Percentiles rank a stretch among this genome's conserved stretches.
Evolutionary conservation across 2,888 invertebrate species (phyloP).

Genomic region (Tinea trinotella): DNA sequence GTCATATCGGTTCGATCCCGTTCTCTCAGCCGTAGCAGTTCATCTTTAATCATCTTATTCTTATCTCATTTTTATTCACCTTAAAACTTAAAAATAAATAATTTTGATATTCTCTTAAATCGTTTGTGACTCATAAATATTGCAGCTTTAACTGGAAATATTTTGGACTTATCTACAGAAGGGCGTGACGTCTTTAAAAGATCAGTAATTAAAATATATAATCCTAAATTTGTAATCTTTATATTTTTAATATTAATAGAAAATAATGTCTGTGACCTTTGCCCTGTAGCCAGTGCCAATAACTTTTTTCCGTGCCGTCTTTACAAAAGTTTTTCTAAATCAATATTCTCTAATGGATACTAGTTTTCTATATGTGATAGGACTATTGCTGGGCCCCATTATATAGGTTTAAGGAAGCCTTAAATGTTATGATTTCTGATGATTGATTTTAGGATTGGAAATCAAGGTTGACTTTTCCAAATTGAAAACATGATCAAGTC

Average conservation of each 20-base stretch:
- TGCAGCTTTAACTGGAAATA: conserved; percentile 19
- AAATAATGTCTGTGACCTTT: conserved; percentile 18
- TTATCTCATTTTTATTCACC: no score
- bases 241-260: conserved; percentile 14
- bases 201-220: conserved; percentile 1
- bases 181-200: not conserved
- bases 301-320: no score
- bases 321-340: conserved; percentile 9
- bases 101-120: not conserved
- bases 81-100: conserved; percentile 10
- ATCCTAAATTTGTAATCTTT: not conserved
- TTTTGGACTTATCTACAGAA: conserved; percentile 12
- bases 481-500: conserved; percentile 22
- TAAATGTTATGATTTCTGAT: conserved; percentile 18
- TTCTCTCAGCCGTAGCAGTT: no score
- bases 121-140: not conserved
- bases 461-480: conserved; percentile 22
- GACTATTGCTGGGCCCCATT: not conserved
- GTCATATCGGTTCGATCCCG: no score
- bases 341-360: conserved; percentile 1
- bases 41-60: no score
- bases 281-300: conserved; percentile 19
- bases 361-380: not conserved
- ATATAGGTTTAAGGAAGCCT: conserved; percentile 17
- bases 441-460: conserved; percentile 19